Conservation (phyloP, 2,888 invertebrate species). For the Brenthis daphne region DNA sequence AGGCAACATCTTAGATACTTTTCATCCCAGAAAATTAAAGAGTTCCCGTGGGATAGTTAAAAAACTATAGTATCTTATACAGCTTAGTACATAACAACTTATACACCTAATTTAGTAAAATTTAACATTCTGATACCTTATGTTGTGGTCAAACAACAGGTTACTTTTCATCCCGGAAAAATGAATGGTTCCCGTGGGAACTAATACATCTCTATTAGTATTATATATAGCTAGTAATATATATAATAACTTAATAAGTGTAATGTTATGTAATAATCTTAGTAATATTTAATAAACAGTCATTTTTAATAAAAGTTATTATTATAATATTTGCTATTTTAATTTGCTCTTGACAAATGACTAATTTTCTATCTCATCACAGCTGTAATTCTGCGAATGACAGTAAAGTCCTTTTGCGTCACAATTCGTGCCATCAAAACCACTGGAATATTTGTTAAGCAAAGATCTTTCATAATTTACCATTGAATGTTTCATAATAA, state of each 20-base stretch:
- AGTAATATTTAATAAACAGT: not conserved
- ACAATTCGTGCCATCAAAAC: slow-evolving; percentile 52
- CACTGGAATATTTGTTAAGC: slow-evolving; percentile 46
- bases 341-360: slow-evolving; percentile 52
- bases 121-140: no score
- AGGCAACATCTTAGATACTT: no score
- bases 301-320: not conserved
- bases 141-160: no score
- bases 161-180: no score
- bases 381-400: slow-evolving; percentile 64
- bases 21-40: no score
- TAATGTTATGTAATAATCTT: not conserved
- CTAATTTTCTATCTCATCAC: slow-evolving; percentile 73
- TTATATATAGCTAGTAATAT: not conserved
- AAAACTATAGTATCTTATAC: no score
- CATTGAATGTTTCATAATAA: slow-evolving; percentile 28
- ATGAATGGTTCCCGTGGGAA: no score
- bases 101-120: no score
- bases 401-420: slow-evolving; percentile 55
- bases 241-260: no score
- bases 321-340: slow-evolving; percentile 12
- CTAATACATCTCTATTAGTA: no score
- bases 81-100: no score
- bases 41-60: no score
- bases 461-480: slow-evolving; percentile 28